These are phyloP conservation scores for Botia almorhae DNA, from an alignment of 2,797 vertebrate genomes.

Conservation along the genomic window DNA sequence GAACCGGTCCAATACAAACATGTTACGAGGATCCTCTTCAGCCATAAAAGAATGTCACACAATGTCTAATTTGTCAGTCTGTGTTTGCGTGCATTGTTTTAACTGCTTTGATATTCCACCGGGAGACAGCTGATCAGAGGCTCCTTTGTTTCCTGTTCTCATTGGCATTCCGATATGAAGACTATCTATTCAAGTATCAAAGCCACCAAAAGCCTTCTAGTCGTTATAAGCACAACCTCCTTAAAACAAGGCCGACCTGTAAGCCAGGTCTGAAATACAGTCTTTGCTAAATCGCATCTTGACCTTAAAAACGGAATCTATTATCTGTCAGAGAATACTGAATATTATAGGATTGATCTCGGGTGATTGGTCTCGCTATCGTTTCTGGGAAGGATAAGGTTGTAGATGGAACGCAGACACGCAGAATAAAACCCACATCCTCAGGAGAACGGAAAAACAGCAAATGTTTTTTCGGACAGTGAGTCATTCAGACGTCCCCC, in stretches of 20 bases:
- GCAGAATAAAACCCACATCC: slow-evolving; percentile 21
- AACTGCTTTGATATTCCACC: slow-evolving; percentile 33
- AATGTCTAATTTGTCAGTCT: slow-evolving; percentile 3
- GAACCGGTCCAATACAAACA: slow-evolving; percentile 1
- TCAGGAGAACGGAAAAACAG: slow-evolving; percentile 60
- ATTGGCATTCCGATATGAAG: slow-evolving; percentile 24
- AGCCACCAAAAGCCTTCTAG: background rate
- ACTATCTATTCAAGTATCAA: slow-evolving; percentile 30
- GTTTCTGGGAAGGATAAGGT: slow-evolving; percentile 48
- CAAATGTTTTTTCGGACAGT: slow-evolving; percentile 45
- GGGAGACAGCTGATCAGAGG: slow-evolving; percentile 11
- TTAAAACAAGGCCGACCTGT: background rate
- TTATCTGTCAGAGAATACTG: slow-evolving; percentile 55
- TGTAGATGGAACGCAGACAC: background rate
- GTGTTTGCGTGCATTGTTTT: slow-evolving; percentile 4
- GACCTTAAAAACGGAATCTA: slow-evolving; percentile 50
- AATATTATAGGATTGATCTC: slow-evolving; percentile 44
- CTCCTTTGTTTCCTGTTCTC: slow-evolving; percentile 30
- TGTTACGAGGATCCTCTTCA: slow-evolving; percentile 11
- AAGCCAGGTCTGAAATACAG: slow-evolving; percentile 3
- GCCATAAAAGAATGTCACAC: slow-evolving; percentile 29
- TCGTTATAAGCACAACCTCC: background rate
- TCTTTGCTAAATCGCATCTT: slow-evolving; percentile 35
- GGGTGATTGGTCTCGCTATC: slow-evolving; percentile 57
- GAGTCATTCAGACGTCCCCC: slow-evolving; percentile 55